Percentiles rank a stretch among this genome's conserved stretches.
These are phyloP conservation scores for Aurelia coerulea DNA, from an alignment of 30 jellyfish, hydroid and myxozoan genomes.

Conservation along the genomic window DNA sequence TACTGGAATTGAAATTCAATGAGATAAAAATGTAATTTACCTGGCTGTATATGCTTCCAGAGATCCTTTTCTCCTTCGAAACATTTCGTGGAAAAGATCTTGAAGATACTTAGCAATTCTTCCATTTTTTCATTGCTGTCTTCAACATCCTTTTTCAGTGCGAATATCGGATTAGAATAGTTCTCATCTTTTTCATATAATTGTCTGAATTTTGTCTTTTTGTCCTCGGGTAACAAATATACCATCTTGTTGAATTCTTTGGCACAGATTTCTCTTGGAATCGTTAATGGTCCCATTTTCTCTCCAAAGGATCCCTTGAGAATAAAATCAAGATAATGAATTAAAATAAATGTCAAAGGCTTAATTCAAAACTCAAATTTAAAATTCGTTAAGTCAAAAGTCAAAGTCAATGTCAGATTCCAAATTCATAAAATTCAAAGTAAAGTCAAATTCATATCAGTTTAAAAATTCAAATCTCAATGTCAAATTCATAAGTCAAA, in stretches of 20 bases:
- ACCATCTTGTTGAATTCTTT: constrained; percentile 41
- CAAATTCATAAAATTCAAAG: too few relatives aligned
- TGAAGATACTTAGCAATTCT: constrained; percentile 18
- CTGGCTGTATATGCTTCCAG: constrained; percentile 60
- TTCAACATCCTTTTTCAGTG: constrained; percentile 11
- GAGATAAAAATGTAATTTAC: neutral
- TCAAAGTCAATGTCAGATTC: too few relatives aligned
- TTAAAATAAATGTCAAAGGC: too few relatives aligned
- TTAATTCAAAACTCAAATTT: too few relatives aligned
- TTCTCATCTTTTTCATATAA: constrained; percentile 61
- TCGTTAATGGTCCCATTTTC: constrained; percentile 50
- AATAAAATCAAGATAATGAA: neutral
- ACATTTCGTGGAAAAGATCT: constrained; percentile 32
- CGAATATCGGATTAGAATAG: constrained; percentile 16
- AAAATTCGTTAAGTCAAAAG: too few relatives aligned
- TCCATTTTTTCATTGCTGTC: constrained; percentile 16
- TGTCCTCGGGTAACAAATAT: neutral
- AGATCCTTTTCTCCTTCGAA: constrained; percentile 53
- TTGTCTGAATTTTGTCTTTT: constrained; percentile 7
- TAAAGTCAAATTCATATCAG: too few relatives aligned
- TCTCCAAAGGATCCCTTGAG: constrained; percentile 58
- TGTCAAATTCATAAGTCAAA: too few relatives aligned
- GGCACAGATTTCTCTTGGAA: constrained; percentile 47
- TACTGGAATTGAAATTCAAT: too few relatives aligned
- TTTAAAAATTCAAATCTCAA: too few relatives aligned